A percentile compares a stretch with the other conserved stretches of the same genome.
phyloP scores from a whole-genome alignment of 2,797 vertebrate species.

The Propithecus deckenii region DNA sequence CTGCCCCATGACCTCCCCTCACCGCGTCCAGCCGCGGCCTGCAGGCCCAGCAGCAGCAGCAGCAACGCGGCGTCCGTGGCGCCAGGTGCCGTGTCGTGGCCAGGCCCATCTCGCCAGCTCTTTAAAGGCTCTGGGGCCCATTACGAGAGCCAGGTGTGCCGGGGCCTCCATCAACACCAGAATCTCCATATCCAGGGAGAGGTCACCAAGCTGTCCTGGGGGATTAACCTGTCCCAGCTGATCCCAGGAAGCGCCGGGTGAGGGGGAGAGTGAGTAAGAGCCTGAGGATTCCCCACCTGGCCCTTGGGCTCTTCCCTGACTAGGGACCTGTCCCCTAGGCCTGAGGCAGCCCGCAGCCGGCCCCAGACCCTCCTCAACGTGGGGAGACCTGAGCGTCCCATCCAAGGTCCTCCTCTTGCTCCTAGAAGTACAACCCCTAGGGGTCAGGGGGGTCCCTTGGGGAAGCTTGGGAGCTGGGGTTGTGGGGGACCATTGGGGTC shows the following conservation, averaged over 20 bases:
- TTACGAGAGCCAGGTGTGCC: background rate
- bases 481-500: rapidly evolving
- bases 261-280: background rate
- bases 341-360: background rate
- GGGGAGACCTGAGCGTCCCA: background rate
- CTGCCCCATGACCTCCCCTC: background rate
- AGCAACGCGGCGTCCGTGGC: rapidly evolving
- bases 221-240: slow-evolving; percentile 14
- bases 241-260: background rate
- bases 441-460: background rate
- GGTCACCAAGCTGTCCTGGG: background rate
- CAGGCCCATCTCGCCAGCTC: background rate
- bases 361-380: background rate
- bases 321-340: background rate
- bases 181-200: slow-evolving; percentile 14
- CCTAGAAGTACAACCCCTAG: background rate
- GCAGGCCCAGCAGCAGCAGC: background rate
- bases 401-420: background rate
- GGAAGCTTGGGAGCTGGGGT: background rate
- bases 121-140: slow-evolving; percentile 16
- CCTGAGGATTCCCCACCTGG: background rate
- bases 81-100: background rate
- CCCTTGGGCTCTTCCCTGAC: background rate
- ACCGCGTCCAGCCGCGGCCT: background rate
- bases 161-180: background rate